A percentile compares a stretch with the other conserved stretches of the same genome.
Evolutionary conservation across 1,140 invertebrate genomes (phyloP).

Genomic region (Eupristina koningsbergeri): DNA sequence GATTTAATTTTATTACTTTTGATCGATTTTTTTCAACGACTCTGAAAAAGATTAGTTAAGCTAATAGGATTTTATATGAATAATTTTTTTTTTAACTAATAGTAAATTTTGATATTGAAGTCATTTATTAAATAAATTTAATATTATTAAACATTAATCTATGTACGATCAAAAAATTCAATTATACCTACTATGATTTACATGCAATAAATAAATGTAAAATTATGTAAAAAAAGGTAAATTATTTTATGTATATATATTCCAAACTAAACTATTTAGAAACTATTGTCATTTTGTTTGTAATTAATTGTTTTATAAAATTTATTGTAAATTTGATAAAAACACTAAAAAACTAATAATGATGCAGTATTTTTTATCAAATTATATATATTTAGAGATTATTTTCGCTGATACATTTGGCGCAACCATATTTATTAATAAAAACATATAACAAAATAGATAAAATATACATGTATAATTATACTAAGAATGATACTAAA

Average conservation of each 20-base stretch:
- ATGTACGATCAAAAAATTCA: background rate
- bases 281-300: background rate
- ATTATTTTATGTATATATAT: too few relatives aligned
- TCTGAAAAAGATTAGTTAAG: slow-evolving; percentile 30
- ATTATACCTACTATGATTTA: background rate
- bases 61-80: background rate
- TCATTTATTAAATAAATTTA: background rate
- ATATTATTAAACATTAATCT: background rate
- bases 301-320: background rate
- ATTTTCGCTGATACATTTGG: slow-evolving; percentile 20
- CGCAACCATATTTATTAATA: slow-evolving; percentile 17
- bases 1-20: background rate
- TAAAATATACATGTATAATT: background rate
- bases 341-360: background rate
- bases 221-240: background rate
- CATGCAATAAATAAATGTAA: background rate
- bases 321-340: background rate
- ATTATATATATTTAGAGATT: background rate
- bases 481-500: background rate
- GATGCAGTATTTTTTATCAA: background rate
- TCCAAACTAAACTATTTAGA: too few relatives aligned
- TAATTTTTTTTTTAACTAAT: background rate
- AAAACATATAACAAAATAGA: background rate
- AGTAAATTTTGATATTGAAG: background rate
- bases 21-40: slow-evolving; percentile 8